Evolutionary conservation across 1,140 invertebrate genomes (phyloP).

Genomic region (Diprion similis): DNA sequence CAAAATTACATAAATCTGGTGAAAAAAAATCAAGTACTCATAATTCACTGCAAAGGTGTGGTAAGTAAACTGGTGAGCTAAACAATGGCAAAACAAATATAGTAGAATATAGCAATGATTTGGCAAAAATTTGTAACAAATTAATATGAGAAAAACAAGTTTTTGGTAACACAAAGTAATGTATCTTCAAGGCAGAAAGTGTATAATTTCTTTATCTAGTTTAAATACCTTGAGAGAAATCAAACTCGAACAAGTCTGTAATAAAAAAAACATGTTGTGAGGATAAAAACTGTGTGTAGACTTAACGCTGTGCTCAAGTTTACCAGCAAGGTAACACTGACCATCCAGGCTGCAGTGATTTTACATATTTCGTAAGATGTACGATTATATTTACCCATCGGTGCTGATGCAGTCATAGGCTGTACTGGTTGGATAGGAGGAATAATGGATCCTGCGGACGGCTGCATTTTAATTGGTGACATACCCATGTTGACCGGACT

Average conservation of each 20-base stretch:
- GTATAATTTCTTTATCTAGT: background rate
- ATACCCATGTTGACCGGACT: constrained; percentile 44
- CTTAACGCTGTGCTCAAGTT: background rate
- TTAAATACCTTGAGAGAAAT: constrained; percentile 48
- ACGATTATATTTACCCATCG: constrained; percentile 42
- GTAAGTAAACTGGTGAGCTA: too few relatives aligned
- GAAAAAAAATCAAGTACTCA: too few relatives aligned
- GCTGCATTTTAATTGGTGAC: constrained; percentile 28
- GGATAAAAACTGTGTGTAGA: constrained; percentile 20
- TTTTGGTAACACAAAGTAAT: too few relatives aligned
- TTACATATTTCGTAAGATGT: constrained; percentile 15
- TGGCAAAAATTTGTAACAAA: too few relatives aligned
- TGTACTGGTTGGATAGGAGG: constrained; percentile 42
- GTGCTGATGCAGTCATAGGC: constrained; percentile 38
- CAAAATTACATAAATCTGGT: too few relatives aligned
- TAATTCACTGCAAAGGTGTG: too few relatives aligned
- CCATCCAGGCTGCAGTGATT: background rate
- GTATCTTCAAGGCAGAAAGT: too few relatives aligned
- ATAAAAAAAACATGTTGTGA: constrained; percentile 38
- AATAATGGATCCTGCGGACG: constrained; percentile 21
- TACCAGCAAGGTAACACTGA: too few relatives aligned
- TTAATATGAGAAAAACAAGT: too few relatives aligned
- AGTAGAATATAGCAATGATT: too few relatives aligned
- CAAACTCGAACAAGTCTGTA: constrained; percentile 54
- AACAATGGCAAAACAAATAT: too few relatives aligned